Evolutionary conservation across 2,888 invertebrate genomes (phyloP).

Genomic region (Eupithecia exiguata): DNA sequence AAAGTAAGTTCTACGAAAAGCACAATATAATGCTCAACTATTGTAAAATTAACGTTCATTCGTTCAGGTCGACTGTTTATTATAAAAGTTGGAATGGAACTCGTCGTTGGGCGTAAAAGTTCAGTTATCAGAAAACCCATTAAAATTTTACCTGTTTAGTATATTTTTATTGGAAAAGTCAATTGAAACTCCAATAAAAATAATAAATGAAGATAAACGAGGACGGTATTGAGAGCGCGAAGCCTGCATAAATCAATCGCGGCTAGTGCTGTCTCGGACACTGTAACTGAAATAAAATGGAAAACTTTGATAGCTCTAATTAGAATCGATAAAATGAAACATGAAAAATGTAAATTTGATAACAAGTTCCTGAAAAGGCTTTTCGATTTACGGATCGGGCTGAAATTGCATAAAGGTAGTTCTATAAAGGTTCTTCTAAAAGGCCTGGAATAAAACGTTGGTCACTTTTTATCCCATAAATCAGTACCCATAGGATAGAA

Average conservation of each 20-base stretch:
- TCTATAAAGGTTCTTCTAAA: no score
- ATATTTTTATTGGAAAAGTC: constrained; percentile 29
- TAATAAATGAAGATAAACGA: constrained; percentile 43
- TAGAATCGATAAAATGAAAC: no score
- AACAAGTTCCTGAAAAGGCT: no score
- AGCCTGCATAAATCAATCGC: constrained; percentile 44
- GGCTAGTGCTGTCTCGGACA: constrained; percentile 3
- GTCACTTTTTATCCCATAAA: no score
- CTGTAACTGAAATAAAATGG: not conserved
- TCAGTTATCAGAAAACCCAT: constrained; percentile 9
- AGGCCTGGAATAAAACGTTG: no score
- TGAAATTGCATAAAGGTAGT: no score
- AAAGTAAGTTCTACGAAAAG: not conserved
- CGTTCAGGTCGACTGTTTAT: not conserved
- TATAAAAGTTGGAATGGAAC: not conserved
- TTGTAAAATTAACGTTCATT: not conserved
- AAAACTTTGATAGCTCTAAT: not conserved
- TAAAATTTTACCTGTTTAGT: constrained; percentile 16
- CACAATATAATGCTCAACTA: not conserved
- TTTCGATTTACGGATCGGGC: no score
- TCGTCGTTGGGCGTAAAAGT: not conserved
- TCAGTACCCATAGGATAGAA: no score
- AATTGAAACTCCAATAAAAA: constrained; percentile 38
- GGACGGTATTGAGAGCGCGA: constrained; percentile 36
- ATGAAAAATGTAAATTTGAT: no score